Percentiles rank a stretch among this genome's conserved stretches.
These are phyloP conservation scores for Mystacides longicornis DNA, from an alignment of 2,888 invertebrate genomes.

Conservation along the genomic window DNA sequence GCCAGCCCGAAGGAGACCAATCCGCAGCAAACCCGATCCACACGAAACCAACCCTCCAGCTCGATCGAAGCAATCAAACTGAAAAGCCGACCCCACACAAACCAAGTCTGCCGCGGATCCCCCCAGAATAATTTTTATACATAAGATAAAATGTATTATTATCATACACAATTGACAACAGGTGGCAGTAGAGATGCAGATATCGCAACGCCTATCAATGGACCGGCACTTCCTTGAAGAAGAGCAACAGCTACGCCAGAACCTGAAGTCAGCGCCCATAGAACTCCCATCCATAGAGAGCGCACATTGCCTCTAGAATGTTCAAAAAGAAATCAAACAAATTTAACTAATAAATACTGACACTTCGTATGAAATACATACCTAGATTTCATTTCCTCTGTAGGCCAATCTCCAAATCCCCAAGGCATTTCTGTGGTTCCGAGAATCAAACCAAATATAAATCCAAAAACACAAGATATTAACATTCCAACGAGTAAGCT, in stretches of 20 bases:
- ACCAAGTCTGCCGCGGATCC: too few species aligned
- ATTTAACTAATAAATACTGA: background rate
- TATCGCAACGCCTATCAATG: slow-evolving; percentile 83
- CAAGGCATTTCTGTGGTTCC: slow-evolving; percentile 69
- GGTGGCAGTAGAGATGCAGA: slow-evolving; percentile 80
- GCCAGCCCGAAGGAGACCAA: too few species aligned
- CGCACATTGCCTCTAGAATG: slow-evolving; percentile 57
- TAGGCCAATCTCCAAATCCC: slow-evolving; percentile 71
- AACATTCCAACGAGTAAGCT: slow-evolving; percentile 63
- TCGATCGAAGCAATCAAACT: too few species aligned
- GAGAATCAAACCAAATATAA: slow-evolving; percentile 66
- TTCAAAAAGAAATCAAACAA: too few species aligned
- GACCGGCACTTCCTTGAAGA: slow-evolving; percentile 76
- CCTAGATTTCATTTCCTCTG: slow-evolving; percentile 73
- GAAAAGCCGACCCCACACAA: too few species aligned
- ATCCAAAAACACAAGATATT: slow-evolving; percentile 71
- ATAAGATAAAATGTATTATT: background rate
- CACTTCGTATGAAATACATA: slow-evolving; percentile 29
- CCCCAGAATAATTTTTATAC: too few species aligned
- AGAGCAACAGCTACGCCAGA: slow-evolving; percentile 80
- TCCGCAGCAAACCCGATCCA: too few species aligned
- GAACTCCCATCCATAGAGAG: slow-evolving; percentile 66
- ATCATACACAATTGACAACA: slow-evolving; percentile 73
- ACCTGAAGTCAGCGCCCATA: slow-evolving; percentile 68
- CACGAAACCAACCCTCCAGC: too few species aligned